Base-by-base conservation (phyloP, 2,797 vertebrate genomes). In the Myotis myotis region DNA sequence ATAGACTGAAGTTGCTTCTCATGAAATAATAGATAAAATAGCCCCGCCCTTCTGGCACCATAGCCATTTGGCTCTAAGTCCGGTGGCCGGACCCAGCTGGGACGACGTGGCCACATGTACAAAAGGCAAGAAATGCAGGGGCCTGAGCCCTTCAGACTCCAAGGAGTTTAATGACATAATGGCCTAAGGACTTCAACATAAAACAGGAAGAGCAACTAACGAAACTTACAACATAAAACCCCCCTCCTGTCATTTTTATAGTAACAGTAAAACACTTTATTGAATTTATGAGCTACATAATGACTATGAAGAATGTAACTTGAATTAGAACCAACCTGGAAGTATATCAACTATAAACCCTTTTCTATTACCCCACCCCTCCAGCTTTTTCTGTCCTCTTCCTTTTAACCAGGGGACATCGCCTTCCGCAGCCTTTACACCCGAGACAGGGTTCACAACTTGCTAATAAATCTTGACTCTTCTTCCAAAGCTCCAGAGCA, bases 251-350 rank as follows among this genome's bases (percentile, higher is more conserved):
- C 98, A 98, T 98, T 98, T 99, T 98, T 98, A 99, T 98, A 98
- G 98, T 98, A 97, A 98, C 97, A 98, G 98, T 98, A 99, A 98
- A 99, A 98, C 98, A 98, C 98, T 98, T 98, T 98, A 98, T 98
- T 98, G 99, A 99, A 99, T 99, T 99, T 99, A 99, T 99, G 99
- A 99, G 99, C 99, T 99, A 99, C 99, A 99, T 99, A 99, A 99
- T 99, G 99, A 99, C 99, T 99, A 99, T 98, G 99, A 99, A 99
- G 99, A 99, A 99, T 99, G 99, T 99, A 99, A 99, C 99, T 99
- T 99, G 99, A 99, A 99, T 99, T 98, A 99, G 99, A 98, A 99
- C 99, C 99, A 99, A 99, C 99, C 99, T 98, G 83, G 97, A 99
- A 98, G 97, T 99, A 98, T 99, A 99, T 99, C 98, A 99, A 99